Evolutionary conservation across 2,797 vertebrate species (phyloP).

Genomic region (Phylloscopus collybita): DNA sequence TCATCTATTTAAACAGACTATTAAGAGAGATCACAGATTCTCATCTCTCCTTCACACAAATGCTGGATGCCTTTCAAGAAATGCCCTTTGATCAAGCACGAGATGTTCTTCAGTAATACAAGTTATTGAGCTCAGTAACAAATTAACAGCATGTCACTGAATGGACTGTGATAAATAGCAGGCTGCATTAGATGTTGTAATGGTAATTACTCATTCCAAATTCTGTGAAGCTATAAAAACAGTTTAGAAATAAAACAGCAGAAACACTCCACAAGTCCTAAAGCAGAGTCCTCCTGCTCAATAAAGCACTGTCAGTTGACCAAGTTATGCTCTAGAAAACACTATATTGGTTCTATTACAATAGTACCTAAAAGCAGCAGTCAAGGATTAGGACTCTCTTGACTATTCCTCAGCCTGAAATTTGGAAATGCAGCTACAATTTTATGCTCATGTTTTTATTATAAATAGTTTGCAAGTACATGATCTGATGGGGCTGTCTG

Average conservation of each 20-base stretch:
- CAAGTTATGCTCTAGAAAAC: background rate
- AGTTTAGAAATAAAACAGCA: background rate
- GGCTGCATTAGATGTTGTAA: background rate
- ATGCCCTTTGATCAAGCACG: slow-evolving; percentile 24
- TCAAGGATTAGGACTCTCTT: background rate
- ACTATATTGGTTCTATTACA: background rate
- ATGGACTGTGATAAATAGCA: slow-evolving; percentile 21
- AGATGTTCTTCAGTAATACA: slow-evolving; percentile 20
- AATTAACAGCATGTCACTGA: slow-evolving; percentile 16
- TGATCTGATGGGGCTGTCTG: background rate
- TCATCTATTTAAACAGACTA: background rate
- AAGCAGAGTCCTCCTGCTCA: background rate
- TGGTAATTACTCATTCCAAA: slow-evolving; percentile 21
- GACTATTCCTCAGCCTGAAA: background rate
- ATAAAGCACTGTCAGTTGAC: background rate
- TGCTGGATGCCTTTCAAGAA: slow-evolving; percentile 38
- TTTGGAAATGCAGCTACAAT: background rate
- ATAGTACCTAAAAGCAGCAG: background rate
- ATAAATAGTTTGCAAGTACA: background rate
- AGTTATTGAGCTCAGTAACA: background rate
- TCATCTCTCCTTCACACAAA: slow-evolving; percentile 24
- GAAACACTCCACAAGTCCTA: background rate
- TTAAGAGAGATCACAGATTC: background rate
- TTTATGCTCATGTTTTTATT: background rate
- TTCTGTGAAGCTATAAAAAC: background rate